These are phyloP conservation scores for Aviceda subcristata DNA, from an alignment of 2,113 vertebrate genomes.

Conservation along the genomic window DNA sequence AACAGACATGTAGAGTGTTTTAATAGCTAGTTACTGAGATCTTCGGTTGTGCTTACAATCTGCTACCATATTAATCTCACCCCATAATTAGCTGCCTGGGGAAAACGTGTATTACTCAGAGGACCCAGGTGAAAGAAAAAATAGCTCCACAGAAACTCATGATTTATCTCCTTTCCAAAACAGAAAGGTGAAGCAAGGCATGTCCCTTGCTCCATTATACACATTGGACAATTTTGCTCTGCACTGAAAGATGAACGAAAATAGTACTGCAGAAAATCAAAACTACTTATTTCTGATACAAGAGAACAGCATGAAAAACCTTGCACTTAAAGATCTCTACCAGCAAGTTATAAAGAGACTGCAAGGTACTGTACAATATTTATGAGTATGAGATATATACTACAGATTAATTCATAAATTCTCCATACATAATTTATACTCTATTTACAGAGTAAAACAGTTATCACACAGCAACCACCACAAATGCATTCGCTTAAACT, in stretches of 20 bases:
- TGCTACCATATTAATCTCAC: constrained; percentile 58
- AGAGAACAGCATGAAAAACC: not conserved
- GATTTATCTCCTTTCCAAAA: not conserved
- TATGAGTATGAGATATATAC: constrained; percentile 29
- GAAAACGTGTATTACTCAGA: constrained; percentile 37
- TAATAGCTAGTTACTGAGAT: constrained; percentile 36
- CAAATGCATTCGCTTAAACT: constrained; percentile 23
- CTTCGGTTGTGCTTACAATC: constrained; percentile 30
- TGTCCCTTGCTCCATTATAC: not conserved
- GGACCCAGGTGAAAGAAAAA: constrained; percentile 43
- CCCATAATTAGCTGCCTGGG: constrained; percentile 70
- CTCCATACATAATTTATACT: constrained; percentile 59
- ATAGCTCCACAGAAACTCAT: not conserved
- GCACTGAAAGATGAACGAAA: not conserved
- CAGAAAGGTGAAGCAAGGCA: not conserved
- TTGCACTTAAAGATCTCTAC: constrained; percentile 4
- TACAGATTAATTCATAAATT: constrained; percentile 63
- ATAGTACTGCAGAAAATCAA: not conserved
- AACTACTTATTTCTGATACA: not conserved
- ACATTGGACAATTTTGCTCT: not conserved
- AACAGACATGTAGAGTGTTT: not conserved
- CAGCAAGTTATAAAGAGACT: not conserved
- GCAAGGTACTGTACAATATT: constrained; percentile 35
- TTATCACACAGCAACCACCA: not conserved
- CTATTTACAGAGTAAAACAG: constrained; percentile 54